Conservation (phyloP, 2,113 vertebrate species). For the Sciurus niger region DNA sequence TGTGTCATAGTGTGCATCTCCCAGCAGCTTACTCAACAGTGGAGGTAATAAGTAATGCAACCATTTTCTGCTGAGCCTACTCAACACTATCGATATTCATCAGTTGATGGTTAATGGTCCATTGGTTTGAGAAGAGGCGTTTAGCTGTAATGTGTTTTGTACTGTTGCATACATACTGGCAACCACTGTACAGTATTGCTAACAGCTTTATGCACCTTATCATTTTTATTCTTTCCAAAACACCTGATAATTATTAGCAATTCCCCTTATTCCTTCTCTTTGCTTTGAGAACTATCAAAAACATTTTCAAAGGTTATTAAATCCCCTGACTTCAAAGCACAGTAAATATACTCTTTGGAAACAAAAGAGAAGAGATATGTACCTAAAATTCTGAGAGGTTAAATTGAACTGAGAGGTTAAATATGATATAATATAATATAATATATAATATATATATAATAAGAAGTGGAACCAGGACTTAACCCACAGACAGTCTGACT, state of each 20-base stretch:
- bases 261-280: neutral
- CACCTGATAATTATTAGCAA: neutral
- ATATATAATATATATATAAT: neutral
- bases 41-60: neutral
- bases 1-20: neutral
- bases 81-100: neutral
- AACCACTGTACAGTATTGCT: neutral
- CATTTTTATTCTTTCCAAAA: slow-evolving; percentile 12
- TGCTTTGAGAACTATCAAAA: slow-evolving; percentile 7
- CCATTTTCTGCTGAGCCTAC: neutral
- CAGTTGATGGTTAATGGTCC: neutral
- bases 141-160: neutral
- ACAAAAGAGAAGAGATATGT: neutral
- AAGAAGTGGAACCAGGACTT: neutral
- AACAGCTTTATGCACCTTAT: neutral
- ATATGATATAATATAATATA: no score
- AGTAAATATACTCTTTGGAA: neutral
- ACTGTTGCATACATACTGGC: neutral
- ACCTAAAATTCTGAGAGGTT: slow-evolving; percentile 22
- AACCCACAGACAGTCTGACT: neutral
- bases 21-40: neutral
- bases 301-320: slow-evolving; percentile 41
- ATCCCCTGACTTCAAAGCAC: neutral
- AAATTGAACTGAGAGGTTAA: neutral
- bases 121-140: neutral